phyloP scores from a whole-genome alignment of 1,140 invertebrate species.

The Harpegnathos saltator region DNA sequence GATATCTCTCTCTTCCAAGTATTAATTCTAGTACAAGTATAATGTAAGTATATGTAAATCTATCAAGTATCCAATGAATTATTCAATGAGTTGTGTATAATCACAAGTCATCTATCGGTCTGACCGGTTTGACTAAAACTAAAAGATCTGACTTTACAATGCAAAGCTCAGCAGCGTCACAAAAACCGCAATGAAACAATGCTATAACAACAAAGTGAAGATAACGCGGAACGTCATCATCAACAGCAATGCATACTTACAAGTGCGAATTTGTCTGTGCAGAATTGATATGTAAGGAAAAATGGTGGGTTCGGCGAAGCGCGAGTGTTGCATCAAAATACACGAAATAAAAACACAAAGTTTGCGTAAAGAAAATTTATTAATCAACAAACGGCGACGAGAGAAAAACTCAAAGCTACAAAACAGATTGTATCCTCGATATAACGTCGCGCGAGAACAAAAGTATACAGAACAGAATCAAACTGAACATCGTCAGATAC shows the following conservation, averaged over 20 bases:
- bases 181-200: background rate
- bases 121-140: too few species aligned
- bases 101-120: too few species aligned
- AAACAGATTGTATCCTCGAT: constrained; percentile 18
- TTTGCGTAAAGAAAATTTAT: constrained; percentile 42
- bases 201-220: background rate
- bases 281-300: constrained; percentile 11
- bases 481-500: constrained; percentile 42
- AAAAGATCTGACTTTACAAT: too few species aligned
- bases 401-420: constrained; percentile 22
- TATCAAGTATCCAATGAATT: too few species aligned
- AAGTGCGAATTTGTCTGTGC: constrained; percentile 7
- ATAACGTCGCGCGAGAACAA: constrained; percentile 21
- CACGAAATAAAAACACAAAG: constrained; percentile 53
- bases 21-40: too few species aligned
- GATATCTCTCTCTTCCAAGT: too few species aligned
- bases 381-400: background rate
- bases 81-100: too few species aligned
- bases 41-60: too few species aligned
- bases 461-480: constrained; percentile 53
- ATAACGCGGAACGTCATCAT: background rate
- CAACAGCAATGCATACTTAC: constrained; percentile 40
- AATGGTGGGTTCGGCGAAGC: background rate
- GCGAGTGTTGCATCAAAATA: background rate
- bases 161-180: too few species aligned